Evolutionary conservation across 2,113 vertebrate species (phyloP).

Genomic region (Xiphophorus couchianus): DNA sequence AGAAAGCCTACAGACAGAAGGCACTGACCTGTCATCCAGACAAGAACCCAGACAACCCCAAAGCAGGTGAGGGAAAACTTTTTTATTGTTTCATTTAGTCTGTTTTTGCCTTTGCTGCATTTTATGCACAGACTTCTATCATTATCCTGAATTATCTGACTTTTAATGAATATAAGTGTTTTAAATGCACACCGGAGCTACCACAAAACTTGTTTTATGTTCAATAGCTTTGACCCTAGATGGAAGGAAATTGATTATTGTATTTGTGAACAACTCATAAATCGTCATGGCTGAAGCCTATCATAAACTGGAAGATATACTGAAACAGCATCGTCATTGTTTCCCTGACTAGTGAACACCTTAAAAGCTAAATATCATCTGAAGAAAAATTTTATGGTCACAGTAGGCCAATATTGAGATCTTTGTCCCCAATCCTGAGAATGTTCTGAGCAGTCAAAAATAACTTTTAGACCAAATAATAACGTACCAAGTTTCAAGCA

Average conservation of each 20-base stretch:
- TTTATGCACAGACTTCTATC: constrained; percentile 5
- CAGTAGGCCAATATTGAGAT: not conserved
- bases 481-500: not conserved
- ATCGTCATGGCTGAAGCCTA: not conserved
- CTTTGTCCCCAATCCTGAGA: not conserved
- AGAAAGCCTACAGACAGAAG: constrained; percentile 94
- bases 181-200: no score
- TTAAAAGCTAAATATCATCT: not conserved
- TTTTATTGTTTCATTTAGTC: not conserved
- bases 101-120: not conserved
- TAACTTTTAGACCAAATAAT: no score
- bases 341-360: not conserved
- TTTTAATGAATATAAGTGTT: not conserved
- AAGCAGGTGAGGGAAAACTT: constrained; percentile 85
- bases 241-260: no score
- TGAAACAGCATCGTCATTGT: not conserved
- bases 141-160: constrained; percentile 22
- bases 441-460: not conserved
- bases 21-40: constrained; percentile 95
- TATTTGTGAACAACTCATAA: no score
- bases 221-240: no score
- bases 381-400: not conserved
- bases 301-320: not conserved
- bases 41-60: constrained; percentile 95
- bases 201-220: no score